Evolutionary conservation across 2,797 vertebrate genomes (phyloP).

Genomic region (Neosilurus mollespiculum): DNA sequence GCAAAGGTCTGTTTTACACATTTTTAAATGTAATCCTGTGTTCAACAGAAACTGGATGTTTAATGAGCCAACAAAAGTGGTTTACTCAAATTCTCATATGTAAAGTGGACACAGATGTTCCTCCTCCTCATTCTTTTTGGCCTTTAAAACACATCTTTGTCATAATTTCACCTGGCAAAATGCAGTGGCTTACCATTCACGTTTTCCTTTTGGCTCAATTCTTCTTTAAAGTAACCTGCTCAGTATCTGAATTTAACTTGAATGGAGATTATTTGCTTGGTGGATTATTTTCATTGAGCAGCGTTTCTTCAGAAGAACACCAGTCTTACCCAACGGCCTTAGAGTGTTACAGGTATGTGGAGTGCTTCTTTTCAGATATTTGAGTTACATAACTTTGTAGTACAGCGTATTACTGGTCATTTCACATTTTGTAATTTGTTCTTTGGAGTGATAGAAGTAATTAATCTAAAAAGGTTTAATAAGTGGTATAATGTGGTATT

Average conservation of each 20-base stretch:
- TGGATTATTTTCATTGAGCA: slow-evolving; percentile 47
- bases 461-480: neutral
- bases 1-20: neutral
- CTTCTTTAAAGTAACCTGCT: slow-evolving; percentile 8
- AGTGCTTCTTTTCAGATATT: neutral
- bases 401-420: neutral
- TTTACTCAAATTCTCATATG: slow-evolving; percentile 46
- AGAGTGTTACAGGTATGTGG: slow-evolving; percentile 31
- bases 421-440: neutral
- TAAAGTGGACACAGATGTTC: slow-evolving; percentile 37
- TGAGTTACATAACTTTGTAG: neutral
- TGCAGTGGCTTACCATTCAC: slow-evolving; percentile 30
- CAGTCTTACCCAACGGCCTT: slow-evolving; percentile 39
- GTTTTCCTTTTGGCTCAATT: slow-evolving; percentile 34
- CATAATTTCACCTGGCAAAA: slow-evolving; percentile 22
- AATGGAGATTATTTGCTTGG: slow-evolving; percentile 53
- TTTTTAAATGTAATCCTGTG: neutral
- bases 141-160: slow-evolving; percentile 28
- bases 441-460: neutral
- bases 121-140: neutral
- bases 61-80: slow-evolving; percentile 35
- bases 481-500: neutral
- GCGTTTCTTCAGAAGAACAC: neutral
- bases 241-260: slow-evolving; percentile 43
- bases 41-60: slow-evolving; percentile 22